phyloP scores from a whole-genome alignment of 2,797 vertebrate genomes.

The Eleutherodactylus coqui region DNA sequence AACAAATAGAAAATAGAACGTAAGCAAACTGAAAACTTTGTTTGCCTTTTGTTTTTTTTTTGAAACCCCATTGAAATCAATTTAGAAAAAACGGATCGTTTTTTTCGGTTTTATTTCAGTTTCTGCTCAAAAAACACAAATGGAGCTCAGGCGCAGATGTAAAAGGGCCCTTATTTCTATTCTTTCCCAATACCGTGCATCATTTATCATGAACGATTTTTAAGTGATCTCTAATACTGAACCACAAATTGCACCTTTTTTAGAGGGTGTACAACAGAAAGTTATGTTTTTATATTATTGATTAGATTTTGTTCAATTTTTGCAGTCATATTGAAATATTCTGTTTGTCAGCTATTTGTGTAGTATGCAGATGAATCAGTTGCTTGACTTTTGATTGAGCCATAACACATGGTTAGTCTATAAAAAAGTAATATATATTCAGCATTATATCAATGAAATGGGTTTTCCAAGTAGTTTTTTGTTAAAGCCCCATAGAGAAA shows the following conservation, averaged over 20 bases:
- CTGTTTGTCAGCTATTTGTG: neutral
- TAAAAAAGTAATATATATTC: neutral
- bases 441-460: too few species aligned
- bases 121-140: too few species aligned
- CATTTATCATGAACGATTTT: slow-evolving; percentile 17
- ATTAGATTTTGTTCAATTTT: neutral
- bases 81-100: too few species aligned
- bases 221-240: neutral
- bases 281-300: neutral
- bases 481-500: too few species aligned
- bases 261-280: neutral
- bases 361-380: neutral
- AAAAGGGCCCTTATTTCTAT: too few species aligned
- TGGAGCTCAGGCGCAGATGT: too few species aligned
- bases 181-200: neutral
- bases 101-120: too few species aligned
- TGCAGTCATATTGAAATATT: neutral
- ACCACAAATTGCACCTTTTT: neutral
- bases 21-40: too few species aligned
- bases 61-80: too few species aligned
- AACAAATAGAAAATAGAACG: too few species aligned
- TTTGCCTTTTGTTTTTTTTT: too few species aligned
- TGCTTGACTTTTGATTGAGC: neutral
- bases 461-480: too few species aligned
- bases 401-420: neutral